These are phyloP conservation scores for Opisthograptis luteolata DNA, from an alignment of 2,888 invertebrate species.

Conservation along the genomic window DNA sequence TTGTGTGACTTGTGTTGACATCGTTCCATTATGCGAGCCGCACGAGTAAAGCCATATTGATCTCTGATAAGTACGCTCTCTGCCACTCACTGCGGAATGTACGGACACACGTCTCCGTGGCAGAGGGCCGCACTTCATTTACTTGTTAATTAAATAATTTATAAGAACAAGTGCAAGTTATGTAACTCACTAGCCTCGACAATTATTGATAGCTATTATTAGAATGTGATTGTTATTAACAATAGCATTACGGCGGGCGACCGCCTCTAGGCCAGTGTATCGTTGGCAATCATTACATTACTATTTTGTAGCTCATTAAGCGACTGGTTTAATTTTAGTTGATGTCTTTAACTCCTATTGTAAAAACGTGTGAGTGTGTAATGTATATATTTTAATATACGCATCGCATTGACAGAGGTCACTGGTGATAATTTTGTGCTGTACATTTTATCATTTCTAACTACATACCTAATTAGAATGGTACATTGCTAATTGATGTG, in stretches of 20 bases:
- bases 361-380: slow-evolving; percentile 81
- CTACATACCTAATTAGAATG: slow-evolving; percentile 23
- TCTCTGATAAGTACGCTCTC: slow-evolving; percentile 68
- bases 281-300: slow-evolving; percentile 75
- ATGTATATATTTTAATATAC: slow-evolving; percentile 75
- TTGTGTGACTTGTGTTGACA: slow-evolving; percentile 23
- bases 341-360: slow-evolving; percentile 77
- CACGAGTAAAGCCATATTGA: slow-evolving; percentile 76
- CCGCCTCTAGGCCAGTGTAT: slow-evolving; percentile 77
- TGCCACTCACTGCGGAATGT: slow-evolving; percentile 37
- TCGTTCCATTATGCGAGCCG: slow-evolving; percentile 63
- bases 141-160: slow-evolving; percentile 72
- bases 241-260: slow-evolving; percentile 51
- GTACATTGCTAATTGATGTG: slow-evolving; percentile 54
- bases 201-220: slow-evolving; percentile 59
- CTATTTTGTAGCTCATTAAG: slow-evolving; percentile 80
- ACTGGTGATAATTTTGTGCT: slow-evolving; percentile 59
- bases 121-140: slow-evolving; percentile 60
- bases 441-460: slow-evolving; percentile 52
- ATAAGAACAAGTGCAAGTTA: slow-evolving; percentile 65
- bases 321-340: slow-evolving; percentile 82
- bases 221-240: slow-evolving; percentile 64
- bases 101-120: slow-evolving; percentile 34
- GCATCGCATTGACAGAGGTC: slow-evolving; percentile 64
- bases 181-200: slow-evolving; percentile 70